These are phyloP conservation scores for Leptocoma aspasia DNA, from an alignment of 2,113 vertebrate genomes.

Conservation along the genomic window DNA sequence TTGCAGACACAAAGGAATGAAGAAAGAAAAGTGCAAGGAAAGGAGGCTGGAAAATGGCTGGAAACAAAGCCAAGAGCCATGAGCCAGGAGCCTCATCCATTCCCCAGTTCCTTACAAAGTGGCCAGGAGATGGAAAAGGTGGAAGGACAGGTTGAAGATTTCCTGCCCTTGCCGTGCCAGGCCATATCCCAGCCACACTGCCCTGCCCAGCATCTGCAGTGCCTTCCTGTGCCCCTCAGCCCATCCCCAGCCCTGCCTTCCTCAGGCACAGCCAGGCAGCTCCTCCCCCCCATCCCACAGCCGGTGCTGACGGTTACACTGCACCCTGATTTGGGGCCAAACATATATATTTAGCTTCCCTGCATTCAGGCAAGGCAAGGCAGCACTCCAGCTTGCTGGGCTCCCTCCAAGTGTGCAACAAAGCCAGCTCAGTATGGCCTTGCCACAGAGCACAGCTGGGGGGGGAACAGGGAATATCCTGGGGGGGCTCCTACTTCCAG, in stretches of 20 bases:
- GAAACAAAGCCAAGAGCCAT: neutral
- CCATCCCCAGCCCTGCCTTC: neutral
- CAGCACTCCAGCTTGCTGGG: neutral
- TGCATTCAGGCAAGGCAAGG: neutral
- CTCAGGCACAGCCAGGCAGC: neutral
- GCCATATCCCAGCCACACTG: fast-evolving
- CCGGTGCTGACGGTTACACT: fast-evolving
- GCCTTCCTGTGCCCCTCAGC: neutral
- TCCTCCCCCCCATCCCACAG: neutral
- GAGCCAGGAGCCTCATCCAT: neutral
- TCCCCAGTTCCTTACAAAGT: neutral
- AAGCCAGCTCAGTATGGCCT: neutral
- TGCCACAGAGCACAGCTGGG: fast-evolving
- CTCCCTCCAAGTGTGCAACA: neutral
- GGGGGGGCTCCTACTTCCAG: neutral
- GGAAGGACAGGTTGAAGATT: neutral
- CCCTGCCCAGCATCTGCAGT: neutral
- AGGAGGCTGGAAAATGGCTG: neutral
- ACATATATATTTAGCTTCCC: neutral
- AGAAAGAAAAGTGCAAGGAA: neutral
- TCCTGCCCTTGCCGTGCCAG: fast-evolving
- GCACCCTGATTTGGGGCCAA: neutral
- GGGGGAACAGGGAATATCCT: neutral
- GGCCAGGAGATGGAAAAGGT: neutral
- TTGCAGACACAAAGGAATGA: conserved; percentile 5